Conservation (phyloP, 2,797 vertebrate species). For the Pipistrellus nathusii region DNA sequence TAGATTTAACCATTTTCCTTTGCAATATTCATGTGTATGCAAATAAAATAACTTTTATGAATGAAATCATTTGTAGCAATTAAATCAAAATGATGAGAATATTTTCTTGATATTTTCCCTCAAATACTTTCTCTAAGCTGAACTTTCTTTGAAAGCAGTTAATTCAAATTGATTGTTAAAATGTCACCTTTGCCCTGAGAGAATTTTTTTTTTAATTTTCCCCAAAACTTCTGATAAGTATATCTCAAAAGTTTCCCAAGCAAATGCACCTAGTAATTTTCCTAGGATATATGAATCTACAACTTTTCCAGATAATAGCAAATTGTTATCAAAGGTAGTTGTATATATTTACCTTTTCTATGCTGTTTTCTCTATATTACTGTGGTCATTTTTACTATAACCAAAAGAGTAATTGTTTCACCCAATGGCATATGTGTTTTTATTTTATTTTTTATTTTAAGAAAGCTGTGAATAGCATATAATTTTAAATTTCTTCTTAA, state of each 20-base stretch:
- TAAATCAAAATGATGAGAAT: not conserved
- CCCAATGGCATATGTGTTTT: not conserved
- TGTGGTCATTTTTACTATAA: not conserved
- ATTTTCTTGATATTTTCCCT: not conserved
- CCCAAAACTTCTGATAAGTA: not conserved
- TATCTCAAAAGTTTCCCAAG: not conserved
- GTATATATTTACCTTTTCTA: not conserved
- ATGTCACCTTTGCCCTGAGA: not conserved
- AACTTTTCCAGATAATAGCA: not conserved
- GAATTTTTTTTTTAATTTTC: not conserved
- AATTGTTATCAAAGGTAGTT: not conserved
- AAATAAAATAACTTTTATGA: not conserved
- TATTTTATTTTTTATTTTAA: not conserved
- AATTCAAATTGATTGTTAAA: constrained; percentile 39
- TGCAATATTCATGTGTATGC: not conserved
- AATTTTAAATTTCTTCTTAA: not conserved
- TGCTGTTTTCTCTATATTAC: not conserved
- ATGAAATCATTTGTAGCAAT: not conserved
- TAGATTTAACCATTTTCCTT: no score
- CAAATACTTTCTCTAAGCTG: not conserved
- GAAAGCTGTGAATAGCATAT: not conserved
- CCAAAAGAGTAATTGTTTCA: not conserved
- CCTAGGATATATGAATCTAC: not conserved
- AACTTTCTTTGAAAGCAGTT: constrained; percentile 12
- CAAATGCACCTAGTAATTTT: not conserved